A percentile compares a stretch with the other conserved stretches of the same genome.
Evolutionary conservation across 2,888 invertebrate genomes (phyloP).

Genomic region (Microdon myrmicae): DNA sequence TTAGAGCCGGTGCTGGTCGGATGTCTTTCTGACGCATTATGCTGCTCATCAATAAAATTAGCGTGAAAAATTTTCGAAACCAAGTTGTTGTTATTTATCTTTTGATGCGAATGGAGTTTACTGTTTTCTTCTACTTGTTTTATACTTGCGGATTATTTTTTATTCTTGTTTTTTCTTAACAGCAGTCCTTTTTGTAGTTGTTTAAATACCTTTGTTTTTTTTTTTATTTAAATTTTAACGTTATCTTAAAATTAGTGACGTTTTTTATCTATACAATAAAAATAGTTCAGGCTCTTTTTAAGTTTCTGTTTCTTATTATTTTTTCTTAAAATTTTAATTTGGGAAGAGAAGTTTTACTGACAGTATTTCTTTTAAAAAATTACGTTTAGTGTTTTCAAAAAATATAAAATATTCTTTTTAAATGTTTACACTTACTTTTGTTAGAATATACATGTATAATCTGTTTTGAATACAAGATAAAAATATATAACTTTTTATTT

Average conservation of each 20-base stretch:
- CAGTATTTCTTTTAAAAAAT: slow-evolving; percentile 22
- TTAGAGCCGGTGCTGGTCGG: slow-evolving; percentile 95
- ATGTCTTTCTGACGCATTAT: slow-evolving; percentile 92
- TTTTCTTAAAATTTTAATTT: slow-evolving; percentile 23
- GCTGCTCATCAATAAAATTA: slow-evolving; percentile 67
- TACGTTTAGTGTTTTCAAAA: slow-evolving; percentile 38
- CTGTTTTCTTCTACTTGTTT: no score
- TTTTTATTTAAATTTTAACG: slow-evolving; percentile 16
- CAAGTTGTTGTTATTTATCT: slow-evolving; percentile 33
- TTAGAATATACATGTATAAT: slow-evolving; percentile 46
- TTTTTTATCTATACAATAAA: slow-evolving; percentile 25
- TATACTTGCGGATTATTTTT: slow-evolving; percentile 8
- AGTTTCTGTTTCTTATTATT: slow-evolving; percentile 15
- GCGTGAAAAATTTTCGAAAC: slow-evolving; percentile 3
- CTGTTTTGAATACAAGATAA: slow-evolving; percentile 47
- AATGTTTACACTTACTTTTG: slow-evolving; percentile 35
- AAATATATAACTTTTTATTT: slow-evolving; percentile 37
- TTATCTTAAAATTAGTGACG: no score
- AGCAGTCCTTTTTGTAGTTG: slow-evolving; percentile 28
- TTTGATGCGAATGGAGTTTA: no score
- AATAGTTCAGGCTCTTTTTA: slow-evolving; percentile 13
- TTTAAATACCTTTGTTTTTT: no score
- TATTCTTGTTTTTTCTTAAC: slow-evolving; percentile 14
- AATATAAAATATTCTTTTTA: slow-evolving; percentile 36
- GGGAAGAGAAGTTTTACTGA: slow-evolving; percentile 22